A percentile compares a stretch with the other conserved stretches of the same genome.
phyloP scores from a whole-genome alignment of 2,888 invertebrate genomes.

The Phanerotoma sp. region DNA sequence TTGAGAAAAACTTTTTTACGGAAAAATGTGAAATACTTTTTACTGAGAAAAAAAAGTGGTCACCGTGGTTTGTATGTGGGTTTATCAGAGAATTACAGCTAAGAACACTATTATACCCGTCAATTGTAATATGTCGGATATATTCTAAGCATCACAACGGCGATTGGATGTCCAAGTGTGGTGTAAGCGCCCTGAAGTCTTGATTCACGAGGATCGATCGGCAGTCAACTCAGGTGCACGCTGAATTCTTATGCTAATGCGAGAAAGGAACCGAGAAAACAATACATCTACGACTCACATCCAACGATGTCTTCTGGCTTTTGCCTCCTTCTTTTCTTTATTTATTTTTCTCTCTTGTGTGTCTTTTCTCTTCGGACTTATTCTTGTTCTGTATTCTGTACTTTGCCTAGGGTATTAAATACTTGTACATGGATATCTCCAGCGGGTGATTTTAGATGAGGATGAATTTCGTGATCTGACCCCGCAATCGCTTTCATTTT shows the following conservation, averaged over 20 bases:
- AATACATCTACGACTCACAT: slow-evolving; percentile 41
- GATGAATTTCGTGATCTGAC: slow-evolving; percentile 46
- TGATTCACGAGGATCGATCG: slow-evolving; percentile 50
- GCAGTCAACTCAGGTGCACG: slow-evolving; percentile 56
- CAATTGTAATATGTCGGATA: slow-evolving; percentile 34
- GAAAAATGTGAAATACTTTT: no score
- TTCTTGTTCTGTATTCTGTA: slow-evolving; percentile 43
- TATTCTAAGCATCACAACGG: slow-evolving; percentile 34
- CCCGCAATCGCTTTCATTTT: slow-evolving; percentile 21
- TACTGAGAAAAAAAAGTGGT: slow-evolving; percentile 10
- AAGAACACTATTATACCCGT: neutral
- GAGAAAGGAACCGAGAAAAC: slow-evolving; percentile 58
- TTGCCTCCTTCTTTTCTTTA: slow-evolving; percentile 16
- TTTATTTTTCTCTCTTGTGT: neutral
- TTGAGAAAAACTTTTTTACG: no score
- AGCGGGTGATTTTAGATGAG: slow-evolving; percentile 49
- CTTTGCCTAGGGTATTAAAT: slow-evolving; percentile 50
- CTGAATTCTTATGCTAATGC: slow-evolving; percentile 59
- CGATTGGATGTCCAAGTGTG: slow-evolving; percentile 28
- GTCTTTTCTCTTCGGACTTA: neutral
- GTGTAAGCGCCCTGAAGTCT: slow-evolving; percentile 36
- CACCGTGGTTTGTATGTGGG: no score
- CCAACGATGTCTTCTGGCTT: slow-evolving; percentile 18
- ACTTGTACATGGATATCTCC: slow-evolving; percentile 46
- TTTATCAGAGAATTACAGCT: slow-evolving; percentile 29